A percentile compares a stretch with the other conserved stretches of the same genome.
These are phyloP conservation scores for Artibeus lituratus DNA, from an alignment of 2,797 vertebrate species.

Conservation along the genomic window DNA sequence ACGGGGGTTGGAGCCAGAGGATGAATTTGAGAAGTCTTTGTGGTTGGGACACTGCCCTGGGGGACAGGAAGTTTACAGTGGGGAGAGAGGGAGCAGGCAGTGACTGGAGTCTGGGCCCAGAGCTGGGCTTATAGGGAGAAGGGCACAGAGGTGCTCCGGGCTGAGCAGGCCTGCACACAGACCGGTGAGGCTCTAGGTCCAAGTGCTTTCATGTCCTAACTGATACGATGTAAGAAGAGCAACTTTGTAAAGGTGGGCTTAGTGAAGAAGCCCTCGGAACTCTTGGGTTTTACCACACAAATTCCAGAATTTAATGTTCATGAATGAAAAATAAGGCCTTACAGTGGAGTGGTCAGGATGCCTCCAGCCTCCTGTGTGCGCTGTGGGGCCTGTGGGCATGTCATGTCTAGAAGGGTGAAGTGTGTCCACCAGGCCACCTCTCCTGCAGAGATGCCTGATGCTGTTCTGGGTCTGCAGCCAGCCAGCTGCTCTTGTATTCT, in stretches of 20 bases:
- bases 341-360: fast-evolving
- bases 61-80: not conserved
- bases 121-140: not conserved
- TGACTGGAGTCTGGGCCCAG: not conserved
- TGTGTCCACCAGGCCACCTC: fast-evolving
- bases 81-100: not conserved
- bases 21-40: not conserved
- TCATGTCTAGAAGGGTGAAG: not conserved
- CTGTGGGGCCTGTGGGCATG: not conserved
- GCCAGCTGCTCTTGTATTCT: not conserved
- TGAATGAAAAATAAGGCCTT: not conserved
- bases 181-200: not conserved
- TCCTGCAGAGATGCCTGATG: not conserved
- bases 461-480: not conserved
- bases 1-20: too few species aligned
- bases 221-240: not conserved
- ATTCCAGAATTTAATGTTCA: not conserved
- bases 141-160: not conserved
- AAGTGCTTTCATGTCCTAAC: fast-evolving
- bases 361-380: not conserved
- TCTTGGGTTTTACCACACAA: not conserved
- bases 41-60: not conserved
- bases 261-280: not conserved
- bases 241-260: not conserved
- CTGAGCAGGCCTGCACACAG: not conserved